These are phyloP conservation scores for Tokudaia tokunoshimensis DNA, from an alignment of 2,797 vertebrate species.

Conservation along the genomic window DNA sequence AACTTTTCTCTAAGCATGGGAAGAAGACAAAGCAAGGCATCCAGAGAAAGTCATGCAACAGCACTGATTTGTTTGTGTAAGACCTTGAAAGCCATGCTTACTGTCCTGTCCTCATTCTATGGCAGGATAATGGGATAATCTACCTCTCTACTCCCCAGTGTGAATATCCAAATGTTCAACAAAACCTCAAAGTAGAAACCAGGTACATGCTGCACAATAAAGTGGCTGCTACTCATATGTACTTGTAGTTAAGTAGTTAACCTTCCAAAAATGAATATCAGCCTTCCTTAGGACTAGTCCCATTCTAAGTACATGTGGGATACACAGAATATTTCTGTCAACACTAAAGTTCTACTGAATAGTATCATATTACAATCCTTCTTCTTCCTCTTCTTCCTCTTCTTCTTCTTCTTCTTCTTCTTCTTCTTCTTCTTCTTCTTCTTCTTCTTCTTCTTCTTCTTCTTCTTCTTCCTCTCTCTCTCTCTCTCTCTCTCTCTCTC, in stretches of 20 bases:
- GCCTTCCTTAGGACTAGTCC: background rate
- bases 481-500: too few relatives aligned
- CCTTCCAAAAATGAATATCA: background rate
- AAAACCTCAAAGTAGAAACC: background rate
- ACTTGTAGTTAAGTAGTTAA: slow-evolving; percentile 18
- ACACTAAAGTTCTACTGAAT: background rate
- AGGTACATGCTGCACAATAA: background rate
- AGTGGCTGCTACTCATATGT: background rate
- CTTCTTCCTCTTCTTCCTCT: too few relatives aligned
- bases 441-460: too few relatives aligned
- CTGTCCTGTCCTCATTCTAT: accelerated
- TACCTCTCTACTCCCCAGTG: background rate
- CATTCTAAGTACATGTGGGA: background rate
- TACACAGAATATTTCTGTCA: background rate
- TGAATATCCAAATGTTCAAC: background rate
- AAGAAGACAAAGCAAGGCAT: background rate
- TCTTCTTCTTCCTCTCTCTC: too few relatives aligned
- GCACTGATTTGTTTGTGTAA: background rate
- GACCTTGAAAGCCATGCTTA: background rate
- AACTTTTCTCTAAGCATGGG: background rate
- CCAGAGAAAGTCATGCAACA: background rate
- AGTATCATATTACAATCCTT: background rate
- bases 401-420: too few relatives aligned
- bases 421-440: too few relatives aligned
- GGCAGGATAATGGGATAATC: background rate